Percentiles rank a stretch among this genome's conserved stretches.
phyloP scores from a whole-genome alignment of 2,113 vertebrate genomes.

The Otolemur garnettii region DNA sequence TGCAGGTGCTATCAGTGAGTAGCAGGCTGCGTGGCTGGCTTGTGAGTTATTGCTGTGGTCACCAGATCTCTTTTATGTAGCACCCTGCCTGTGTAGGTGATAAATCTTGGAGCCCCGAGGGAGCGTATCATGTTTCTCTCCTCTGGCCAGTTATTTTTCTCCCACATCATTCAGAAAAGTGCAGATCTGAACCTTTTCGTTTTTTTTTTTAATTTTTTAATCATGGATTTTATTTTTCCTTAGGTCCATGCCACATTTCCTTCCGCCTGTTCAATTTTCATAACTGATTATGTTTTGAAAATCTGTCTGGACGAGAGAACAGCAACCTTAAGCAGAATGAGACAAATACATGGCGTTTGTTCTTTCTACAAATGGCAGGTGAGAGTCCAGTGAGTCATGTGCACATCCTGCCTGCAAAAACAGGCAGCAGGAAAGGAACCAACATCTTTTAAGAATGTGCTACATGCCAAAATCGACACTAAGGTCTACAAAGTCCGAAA shows the following conservation, averaged over 20 bases:
- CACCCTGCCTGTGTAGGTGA: constrained; percentile 87
- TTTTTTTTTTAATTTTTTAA: constrained; percentile 69
- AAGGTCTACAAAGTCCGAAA: not conserved
- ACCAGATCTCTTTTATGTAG: constrained; percentile 87
- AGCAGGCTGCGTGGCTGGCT: constrained; percentile 84
- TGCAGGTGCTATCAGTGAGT: constrained; percentile 87
- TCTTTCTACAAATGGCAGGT: not conserved
- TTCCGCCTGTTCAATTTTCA: constrained; percentile 83
- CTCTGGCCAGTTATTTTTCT: constrained; percentile 88
- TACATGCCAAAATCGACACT: fast-evolving
- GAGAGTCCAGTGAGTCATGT: fast-evolving
- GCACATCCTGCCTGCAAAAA: not conserved
- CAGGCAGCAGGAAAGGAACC: too few species aligned
- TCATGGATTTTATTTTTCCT: constrained; percentile 78
- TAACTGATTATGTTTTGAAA: constrained; percentile 68
- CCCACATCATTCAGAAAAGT: constrained; percentile 88
- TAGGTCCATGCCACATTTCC: constrained; percentile 80
- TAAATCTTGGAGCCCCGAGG: constrained; percentile 89
- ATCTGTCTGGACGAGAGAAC: not conserved
- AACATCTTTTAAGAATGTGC: not conserved
- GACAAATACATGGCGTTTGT: not conserved
- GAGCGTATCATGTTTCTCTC: constrained; percentile 85
- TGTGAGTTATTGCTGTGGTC: constrained; percentile 89
- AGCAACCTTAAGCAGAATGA: constrained; percentile 65
- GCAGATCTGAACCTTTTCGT: constrained; percentile 78